Conservation (phyloP, 2,797 vertebrate genomes). For the Anolis apletophallus region DNA sequence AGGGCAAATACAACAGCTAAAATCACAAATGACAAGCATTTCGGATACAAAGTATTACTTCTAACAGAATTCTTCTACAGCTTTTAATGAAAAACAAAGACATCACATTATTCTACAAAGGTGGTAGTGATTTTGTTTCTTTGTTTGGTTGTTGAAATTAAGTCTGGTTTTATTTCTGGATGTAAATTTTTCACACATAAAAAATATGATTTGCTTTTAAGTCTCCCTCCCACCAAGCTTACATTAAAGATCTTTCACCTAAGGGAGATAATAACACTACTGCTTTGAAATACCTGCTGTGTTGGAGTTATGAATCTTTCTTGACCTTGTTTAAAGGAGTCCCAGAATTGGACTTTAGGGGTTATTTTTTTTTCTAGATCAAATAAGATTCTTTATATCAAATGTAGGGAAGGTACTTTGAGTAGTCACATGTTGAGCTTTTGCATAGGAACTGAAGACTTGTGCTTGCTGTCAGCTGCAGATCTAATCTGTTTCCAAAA, state of each 20-base stretch:
- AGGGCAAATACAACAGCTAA: too few relatives aligned
- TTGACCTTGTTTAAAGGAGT: background rate
- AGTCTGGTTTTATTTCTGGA: background rate
- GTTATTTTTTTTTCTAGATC: background rate
- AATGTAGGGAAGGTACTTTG: background rate
- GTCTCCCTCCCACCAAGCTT: too few relatives aligned
- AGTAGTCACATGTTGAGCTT: background rate
- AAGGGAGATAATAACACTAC: background rate
- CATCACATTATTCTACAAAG: background rate
- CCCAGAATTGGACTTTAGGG: background rate
- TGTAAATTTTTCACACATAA: background rate
- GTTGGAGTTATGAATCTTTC: background rate
- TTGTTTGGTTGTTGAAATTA: background rate
- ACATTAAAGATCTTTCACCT: background rate
- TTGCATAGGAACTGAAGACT: background rate
- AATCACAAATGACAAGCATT: too few relatives aligned
- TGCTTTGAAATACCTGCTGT: background rate
- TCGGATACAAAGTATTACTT: background rate
- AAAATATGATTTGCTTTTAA: background rate
- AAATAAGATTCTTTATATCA: background rate
- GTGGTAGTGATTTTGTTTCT: background rate
- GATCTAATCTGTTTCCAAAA: too few relatives aligned
- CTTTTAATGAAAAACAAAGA: background rate
- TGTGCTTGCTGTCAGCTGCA: background rate
- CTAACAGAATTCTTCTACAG: background rate